These are phyloP conservation scores for Tringa solitaria DNA, from an alignment of 2,113 vertebrate species.

Conservation along the genomic window DNA sequence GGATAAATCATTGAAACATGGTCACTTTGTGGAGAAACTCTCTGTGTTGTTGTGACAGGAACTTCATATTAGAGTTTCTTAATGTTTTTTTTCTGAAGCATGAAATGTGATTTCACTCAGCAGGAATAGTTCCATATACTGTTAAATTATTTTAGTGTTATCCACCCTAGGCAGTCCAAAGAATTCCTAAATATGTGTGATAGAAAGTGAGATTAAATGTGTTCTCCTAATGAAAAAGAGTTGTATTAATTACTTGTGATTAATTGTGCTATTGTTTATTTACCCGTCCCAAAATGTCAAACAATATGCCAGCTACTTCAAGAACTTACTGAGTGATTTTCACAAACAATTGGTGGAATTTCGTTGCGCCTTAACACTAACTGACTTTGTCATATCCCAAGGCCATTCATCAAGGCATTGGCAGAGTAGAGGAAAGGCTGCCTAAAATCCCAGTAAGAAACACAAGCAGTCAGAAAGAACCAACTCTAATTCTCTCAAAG, in stretches of 20 bases:
- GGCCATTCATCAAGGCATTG: neutral
- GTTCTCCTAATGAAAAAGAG: neutral
- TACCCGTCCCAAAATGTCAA: neutral
- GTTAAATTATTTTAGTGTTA: neutral
- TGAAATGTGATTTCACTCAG: neutral
- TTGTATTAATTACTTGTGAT: neutral
- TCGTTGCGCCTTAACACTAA: neutral
- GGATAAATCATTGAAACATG: neutral
- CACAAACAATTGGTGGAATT: conserved; percentile 25
- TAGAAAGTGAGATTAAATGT: neutral
- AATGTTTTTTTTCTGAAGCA: neutral
- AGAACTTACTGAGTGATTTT: neutral
- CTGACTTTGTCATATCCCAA: neutral
- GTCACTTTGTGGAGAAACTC: neutral
- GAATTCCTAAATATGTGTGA: neutral
- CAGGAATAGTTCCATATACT: neutral
- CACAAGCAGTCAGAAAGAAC: neutral
- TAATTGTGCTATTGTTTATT: neutral
- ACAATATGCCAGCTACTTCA: neutral
- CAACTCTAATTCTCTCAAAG: conserved; percentile 2
- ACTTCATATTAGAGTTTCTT: neutral
- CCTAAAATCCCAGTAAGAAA: neutral
- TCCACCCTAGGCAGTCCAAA: neutral
- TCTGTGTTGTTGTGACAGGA: neutral
- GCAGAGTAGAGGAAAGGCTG: neutral